Percentiles rank a stretch among this genome's conserved stretches.
phyloP scores from a whole-genome alignment of 2,888 invertebrate genomes.

The Spicauda simplicius region DNA sequence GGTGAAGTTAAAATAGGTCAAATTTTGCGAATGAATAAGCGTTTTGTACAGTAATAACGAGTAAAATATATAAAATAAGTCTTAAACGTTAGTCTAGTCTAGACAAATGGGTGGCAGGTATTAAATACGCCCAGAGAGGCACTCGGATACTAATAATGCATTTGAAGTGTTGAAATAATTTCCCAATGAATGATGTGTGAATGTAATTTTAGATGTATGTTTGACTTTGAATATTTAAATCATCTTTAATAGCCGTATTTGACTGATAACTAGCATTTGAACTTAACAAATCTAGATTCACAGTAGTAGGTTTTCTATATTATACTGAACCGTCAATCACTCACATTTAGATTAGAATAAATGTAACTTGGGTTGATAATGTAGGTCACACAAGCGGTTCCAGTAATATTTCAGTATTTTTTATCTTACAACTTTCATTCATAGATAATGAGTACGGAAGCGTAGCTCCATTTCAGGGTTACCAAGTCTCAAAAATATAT shows the following conservation, averaged over 20 bases:
- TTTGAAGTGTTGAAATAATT: slow-evolving; percentile 4
- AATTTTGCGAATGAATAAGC: slow-evolving; percentile 77
- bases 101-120: slow-evolving; percentile 63
- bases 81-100: slow-evolving; percentile 72
- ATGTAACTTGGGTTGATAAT: slow-evolving; percentile 33
- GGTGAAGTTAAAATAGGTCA: slow-evolving; percentile 66
- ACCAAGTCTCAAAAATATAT: too few species aligned
- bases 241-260: slow-evolving; percentile 18
- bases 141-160: slow-evolving; percentile 52
- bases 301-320: slow-evolving; percentile 23
- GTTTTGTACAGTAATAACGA: slow-evolving; percentile 81
- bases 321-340: slow-evolving; percentile 35
- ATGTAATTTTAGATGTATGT: not conserved
- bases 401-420: slow-evolving; percentile 5
- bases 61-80: slow-evolving; percentile 61
- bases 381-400: slow-evolving; percentile 18
- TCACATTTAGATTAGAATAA: slow-evolving; percentile 34
- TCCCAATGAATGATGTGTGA: slow-evolving; percentile 4
- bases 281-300: slow-evolving; percentile 34
- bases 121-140: slow-evolving; percentile 54
- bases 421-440: not conserved
- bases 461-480: not conserved
- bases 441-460: not conserved
- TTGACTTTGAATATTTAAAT: slow-evolving; percentile 7
- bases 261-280: slow-evolving; percentile 37